phyloP scores from a whole-genome alignment of 2,113 vertebrate species.

The Serinus canaria region DNA sequence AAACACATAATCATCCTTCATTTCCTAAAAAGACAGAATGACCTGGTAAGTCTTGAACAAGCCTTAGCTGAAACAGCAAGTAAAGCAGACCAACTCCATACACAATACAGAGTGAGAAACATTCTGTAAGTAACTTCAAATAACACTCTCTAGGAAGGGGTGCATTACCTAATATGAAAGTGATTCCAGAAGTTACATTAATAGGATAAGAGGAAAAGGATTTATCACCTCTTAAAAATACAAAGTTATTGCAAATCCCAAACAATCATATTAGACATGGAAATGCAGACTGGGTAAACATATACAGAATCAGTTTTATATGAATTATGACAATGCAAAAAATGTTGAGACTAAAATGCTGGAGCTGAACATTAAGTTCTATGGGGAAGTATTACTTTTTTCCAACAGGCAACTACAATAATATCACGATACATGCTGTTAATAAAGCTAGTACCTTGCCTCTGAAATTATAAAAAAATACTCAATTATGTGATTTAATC shows the following conservation, averaged over 20 bases:
- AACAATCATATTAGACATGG: background rate
- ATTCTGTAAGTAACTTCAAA: background rate
- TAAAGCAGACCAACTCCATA: background rate
- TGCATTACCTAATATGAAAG: background rate
- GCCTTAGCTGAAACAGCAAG: background rate
- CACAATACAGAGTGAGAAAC: background rate
- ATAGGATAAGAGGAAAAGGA: background rate
- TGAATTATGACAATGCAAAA: background rate
- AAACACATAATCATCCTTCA: slow-evolving; percentile 94
- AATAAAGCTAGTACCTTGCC: background rate
- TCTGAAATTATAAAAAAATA: background rate
- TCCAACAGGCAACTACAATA: background rate
- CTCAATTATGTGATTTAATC: background rate
- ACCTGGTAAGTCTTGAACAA: background rate
- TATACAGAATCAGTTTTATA: background rate
- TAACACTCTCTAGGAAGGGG: background rate
- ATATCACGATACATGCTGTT: background rate
- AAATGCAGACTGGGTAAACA: background rate
- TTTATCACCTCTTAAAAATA: background rate
- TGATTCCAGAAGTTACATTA: background rate
- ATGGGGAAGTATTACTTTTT: background rate
- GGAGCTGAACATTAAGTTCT: background rate
- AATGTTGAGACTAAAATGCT: fast-evolving
- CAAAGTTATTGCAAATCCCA: background rate
- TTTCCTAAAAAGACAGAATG: slow-evolving; percentile 78